phyloP scores from a whole-genome alignment of 2,113 vertebrate genomes.

The Mirounga angustirostris region DNA sequence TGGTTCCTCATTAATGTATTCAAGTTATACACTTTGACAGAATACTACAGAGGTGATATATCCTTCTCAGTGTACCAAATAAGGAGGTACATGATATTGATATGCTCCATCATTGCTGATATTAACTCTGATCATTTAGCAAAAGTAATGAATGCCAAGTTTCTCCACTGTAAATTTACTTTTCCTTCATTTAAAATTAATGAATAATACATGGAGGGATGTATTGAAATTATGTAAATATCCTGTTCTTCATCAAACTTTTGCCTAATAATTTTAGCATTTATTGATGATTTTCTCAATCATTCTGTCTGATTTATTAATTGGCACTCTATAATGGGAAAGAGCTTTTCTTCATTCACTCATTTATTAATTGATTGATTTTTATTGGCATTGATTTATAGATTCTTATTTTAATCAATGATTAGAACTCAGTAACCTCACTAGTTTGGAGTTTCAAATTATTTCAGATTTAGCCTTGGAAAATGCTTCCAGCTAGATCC shows the following conservation, averaged over 20 bases:
- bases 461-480: background rate
- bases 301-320: background rate
- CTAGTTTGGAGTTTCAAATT: conserved; percentile 26
- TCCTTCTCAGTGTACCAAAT: background rate
- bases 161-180: background rate
- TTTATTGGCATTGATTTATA: background rate
- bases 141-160: background rate
- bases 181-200: conserved; percentile 27
- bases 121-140: background rate
- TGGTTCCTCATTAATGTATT: background rate
- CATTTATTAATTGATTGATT: background rate
- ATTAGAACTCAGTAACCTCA: background rate
- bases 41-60: background rate
- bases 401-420: background rate
- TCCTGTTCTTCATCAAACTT: background rate
- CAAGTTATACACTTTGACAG: background rate
- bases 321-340: background rate
- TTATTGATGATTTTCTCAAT: conserved; percentile 20
- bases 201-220: background rate
- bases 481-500: background rate
- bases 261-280: background rate
- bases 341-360: background rate
- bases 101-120: background rate
- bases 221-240: background rate
- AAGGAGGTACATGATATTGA: background rate